phyloP scores from a whole-genome alignment of 2,888 invertebrate genomes.

The Nomada hirtipes region DNA sequence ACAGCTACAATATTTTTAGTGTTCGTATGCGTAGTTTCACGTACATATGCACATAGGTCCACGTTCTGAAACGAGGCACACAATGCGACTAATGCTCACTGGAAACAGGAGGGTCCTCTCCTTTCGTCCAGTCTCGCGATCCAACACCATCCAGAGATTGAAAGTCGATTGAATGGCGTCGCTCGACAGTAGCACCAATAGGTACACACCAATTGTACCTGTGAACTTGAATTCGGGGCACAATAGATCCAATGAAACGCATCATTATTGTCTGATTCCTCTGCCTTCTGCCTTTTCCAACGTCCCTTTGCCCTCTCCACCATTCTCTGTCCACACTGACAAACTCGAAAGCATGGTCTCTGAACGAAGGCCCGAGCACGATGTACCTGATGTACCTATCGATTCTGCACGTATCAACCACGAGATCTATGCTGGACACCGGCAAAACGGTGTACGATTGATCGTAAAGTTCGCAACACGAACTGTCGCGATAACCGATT shows the following conservation, averaged over 20 bases:
- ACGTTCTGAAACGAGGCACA: conserved; percentile 61
- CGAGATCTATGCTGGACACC: conserved; percentile 26
- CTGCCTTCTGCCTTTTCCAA: conserved; percentile 41
- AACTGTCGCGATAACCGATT: conserved; percentile 66
- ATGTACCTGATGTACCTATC: neutral
- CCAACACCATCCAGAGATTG: conserved; percentile 73
- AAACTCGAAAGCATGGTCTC: conserved; percentile 9
- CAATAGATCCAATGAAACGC: conserved; percentile 79
- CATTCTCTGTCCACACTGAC: conserved; percentile 8
- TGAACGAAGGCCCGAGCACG: conserved; percentile 5
- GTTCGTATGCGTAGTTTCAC: neutral
- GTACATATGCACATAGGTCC: conserved; percentile 20
- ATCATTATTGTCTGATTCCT: conserved; percentile 76
- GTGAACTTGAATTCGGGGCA: conserved; percentile 77
- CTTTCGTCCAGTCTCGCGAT: conserved; percentile 40
- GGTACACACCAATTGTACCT: conserved; percentile 74
- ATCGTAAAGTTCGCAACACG: conserved; percentile 52
- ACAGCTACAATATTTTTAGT: neutral
- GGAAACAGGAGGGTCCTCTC: conserved; percentile 53
- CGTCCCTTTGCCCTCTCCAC: neutral
- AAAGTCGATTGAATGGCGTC: conserved; percentile 77
- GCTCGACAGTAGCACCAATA: conserved; percentile 57
- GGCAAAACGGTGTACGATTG: conserved; percentile 32
- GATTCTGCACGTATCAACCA: neutral
- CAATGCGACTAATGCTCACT: conserved; percentile 70